Conservation (phyloP, 2,113 vertebrate genomes). For the Rhadina sibilatrix region DNA sequence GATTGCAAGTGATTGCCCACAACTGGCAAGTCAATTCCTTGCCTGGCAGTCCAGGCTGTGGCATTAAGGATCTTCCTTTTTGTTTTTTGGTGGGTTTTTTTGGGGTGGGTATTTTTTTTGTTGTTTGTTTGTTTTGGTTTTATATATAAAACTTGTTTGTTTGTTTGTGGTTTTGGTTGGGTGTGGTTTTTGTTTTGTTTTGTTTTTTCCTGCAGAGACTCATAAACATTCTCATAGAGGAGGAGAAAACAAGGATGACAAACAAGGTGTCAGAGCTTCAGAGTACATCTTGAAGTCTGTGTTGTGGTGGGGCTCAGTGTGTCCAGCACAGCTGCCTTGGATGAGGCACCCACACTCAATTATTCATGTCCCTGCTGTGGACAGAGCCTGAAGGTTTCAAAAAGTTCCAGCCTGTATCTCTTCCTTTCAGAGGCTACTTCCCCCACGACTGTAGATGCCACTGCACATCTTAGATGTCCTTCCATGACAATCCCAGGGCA, state of each 20-base stretch:
- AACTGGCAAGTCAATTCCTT: not conserved
- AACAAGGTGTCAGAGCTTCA: not conserved
- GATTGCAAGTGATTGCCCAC: not conserved
- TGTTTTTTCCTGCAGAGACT: not conserved
- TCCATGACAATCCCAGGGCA: not conserved
- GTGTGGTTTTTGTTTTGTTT: too few relatives aligned
- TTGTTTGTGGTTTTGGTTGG: too few relatives aligned
- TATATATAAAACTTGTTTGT: too few relatives aligned
- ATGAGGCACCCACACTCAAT: not conserved
- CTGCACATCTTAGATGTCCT: not conserved
- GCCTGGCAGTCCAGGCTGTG: not conserved
- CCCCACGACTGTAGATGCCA: not conserved
- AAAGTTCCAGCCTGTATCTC: not conserved
- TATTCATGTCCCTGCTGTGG: not conserved
- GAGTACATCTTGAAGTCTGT: not conserved
- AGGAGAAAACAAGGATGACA: not conserved
- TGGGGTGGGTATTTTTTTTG: too few relatives aligned
- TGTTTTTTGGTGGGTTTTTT: not conserved
- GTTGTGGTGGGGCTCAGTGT: not conserved
- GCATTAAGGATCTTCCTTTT: not conserved
- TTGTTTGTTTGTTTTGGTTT: too few relatives aligned
- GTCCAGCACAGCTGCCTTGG: not conserved
- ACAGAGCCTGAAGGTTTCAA: not conserved
- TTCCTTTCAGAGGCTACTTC: not conserved
- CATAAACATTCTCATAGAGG: not conserved